Base-by-base conservation (phyloP, 2,888 invertebrate species). In the Andrena dorsata region DNA sequence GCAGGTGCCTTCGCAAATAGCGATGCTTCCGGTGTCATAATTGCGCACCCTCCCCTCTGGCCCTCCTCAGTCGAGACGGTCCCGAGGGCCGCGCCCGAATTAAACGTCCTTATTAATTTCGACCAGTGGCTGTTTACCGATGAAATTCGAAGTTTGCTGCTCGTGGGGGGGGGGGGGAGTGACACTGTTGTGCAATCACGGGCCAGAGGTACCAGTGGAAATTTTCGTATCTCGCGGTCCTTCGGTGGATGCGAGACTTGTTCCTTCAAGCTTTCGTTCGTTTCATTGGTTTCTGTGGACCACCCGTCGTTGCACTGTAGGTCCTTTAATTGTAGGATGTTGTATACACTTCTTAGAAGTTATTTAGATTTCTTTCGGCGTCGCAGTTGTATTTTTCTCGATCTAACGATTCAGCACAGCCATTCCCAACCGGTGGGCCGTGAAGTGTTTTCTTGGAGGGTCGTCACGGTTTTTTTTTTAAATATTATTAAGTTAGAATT, bases 11-110 rank as follows among this genome's bases (percentile, higher is more conserved):
- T 56, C 41, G 69, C 65, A 5, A 86, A 64, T 63, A 51, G 51
- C 41, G 28, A 10, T 56, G 58, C 77, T 86, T 86, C 86, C 86
- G 77, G 58, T 65, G 20, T 64, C 74, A 41, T 73, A 74, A 73
- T 53, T 58, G 53, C 60, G 23, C n/a, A 1, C 64, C 23, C 79
- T 70, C 66, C 61, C 35, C 56, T 79, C 41, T 20, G n/a, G 30
- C 10, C 4, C 13, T 13, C 47, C 13, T 10, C 8, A 1, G 35
- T 23, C 23, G 20, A n/a, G 7, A 6, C 32, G 30, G 23, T 16
- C 23, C 53, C 53, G 53, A 53, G 53, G 53, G 53, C n/a, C 53
- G n/a, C 47, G 71, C 60, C 76, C 74, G 81, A 81, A 47, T 75
- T 61, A 70, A 56, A 65, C 47, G 71, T n/a, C 32, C 23, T 49